A percentile compares a stretch with the other conserved stretches of the same genome.
Conservation (phyloP, 2,113 vertebrate genomes). For the Egretta garzetta region DNA sequence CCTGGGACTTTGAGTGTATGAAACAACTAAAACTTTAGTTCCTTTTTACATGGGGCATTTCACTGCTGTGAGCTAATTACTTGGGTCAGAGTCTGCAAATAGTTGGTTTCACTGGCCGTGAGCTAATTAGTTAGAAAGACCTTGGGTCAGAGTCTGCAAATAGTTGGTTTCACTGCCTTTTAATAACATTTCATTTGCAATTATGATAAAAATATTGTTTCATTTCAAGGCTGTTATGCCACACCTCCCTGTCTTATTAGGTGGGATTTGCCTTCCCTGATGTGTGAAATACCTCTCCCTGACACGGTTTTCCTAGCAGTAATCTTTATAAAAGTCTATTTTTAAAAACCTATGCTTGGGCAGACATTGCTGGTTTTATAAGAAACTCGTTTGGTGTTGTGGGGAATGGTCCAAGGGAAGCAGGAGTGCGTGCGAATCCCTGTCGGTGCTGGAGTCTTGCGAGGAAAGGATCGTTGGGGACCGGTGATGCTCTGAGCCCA, state of each 20-base stretch:
- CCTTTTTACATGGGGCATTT: neutral
- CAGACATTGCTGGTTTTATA: neutral
- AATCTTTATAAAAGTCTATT: neutral
- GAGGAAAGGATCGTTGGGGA: neutral
- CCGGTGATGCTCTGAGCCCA: neutral
- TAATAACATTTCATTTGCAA: neutral
- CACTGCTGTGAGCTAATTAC: neutral
- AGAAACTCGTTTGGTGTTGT: neutral
- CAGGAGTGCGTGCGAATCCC: neutral
- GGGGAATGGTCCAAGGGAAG: neutral
- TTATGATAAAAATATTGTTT: neutral
- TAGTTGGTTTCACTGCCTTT: neutral
- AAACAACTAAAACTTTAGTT: neutral
- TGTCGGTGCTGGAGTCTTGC: neutral
- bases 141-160: neutral
- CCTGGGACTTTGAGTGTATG: neutral
- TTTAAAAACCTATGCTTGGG: neutral
- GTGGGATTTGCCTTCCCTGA: neutral
- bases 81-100: neutral
- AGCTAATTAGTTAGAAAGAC: neutral
- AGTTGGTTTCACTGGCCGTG: neutral
- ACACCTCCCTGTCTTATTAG: neutral
- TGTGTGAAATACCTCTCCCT: neutral
- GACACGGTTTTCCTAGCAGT: fast-evolving
- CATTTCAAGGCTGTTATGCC: neutral